Evolutionary conservation across 1,140 invertebrate species (phyloP), one percentile per base, ranked within the genome.

Genomic region (Drosophila willistoni): DNA sequence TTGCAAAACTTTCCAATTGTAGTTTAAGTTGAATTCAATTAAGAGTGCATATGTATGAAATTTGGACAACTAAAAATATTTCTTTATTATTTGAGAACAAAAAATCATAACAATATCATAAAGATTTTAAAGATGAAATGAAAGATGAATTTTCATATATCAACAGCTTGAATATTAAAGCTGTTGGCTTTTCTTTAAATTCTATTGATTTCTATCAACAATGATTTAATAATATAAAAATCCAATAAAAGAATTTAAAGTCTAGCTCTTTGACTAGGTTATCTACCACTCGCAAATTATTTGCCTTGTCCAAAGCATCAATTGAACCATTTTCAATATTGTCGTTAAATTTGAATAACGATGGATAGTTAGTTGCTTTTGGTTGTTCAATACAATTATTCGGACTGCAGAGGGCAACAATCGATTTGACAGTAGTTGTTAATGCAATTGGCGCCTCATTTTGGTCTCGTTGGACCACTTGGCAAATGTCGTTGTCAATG

Each of bases 381-480:
- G 56, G 33, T 59, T 59, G 10, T 36, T 33, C n/a, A 59, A 59
- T 3, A 59, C 56, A 36, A 33, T 17, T 36, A 36, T 36, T 59
- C 56, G 3, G 29, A 59, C 14, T 36, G 14, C 10, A 17, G 56
- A 17, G n/a, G 33, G 9, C 14, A 59, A 56, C 7, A 9, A 36
- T 59, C 39, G 17, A 64, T 29, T 29, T 44, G 39, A 14, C 60
- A 62, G 9, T 22, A 22, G 44, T 41, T 59, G 56, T 33, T 59
- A 59, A 59, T 59, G 56, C 56, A 36, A 36, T 59, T 33, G 29
- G 56, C 34, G 56, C 56, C 29, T 59, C 56, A 19, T 36, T 59
- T 36, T 17, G 56, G 56, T 51, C 56, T 19, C 56, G 56, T 36
- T 10, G 29, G 56, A 36, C 9, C 17, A 51, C 17, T 51, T 51